Conservation (phyloP, 30 jellyfish, hydroid and myxozoan species). For the Mastigias papua region DNA sequence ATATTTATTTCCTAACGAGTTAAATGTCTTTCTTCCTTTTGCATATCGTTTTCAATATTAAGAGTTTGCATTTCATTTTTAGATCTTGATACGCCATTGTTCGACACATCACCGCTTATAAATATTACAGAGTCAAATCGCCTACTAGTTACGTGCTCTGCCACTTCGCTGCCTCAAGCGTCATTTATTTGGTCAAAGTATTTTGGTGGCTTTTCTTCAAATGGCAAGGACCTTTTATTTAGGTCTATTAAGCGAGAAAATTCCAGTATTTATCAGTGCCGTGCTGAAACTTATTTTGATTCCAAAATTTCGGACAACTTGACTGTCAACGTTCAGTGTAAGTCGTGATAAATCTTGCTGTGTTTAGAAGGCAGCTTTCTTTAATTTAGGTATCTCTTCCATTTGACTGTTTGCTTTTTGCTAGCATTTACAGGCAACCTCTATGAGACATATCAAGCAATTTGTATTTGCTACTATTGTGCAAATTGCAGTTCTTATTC, state of each 20-base stretch:
- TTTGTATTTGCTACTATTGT: no score
- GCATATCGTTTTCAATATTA: no score
- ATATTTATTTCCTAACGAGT: no score
- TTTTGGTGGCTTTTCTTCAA: neutral
- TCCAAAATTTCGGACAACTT: neutral
- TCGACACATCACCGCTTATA: neutral
- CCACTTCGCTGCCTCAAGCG: conserved; percentile 1
- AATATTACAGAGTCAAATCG: neutral
- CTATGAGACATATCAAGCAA: no score
- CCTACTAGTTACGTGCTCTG: neutral
- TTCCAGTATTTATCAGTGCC: neutral
- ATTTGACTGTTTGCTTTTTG: no score
- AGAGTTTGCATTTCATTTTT: no score
- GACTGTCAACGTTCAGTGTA: conserved; percentile 12
- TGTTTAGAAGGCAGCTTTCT: no score
- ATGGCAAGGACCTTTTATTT: neutral
- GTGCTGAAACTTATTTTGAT: neutral
- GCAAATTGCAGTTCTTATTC: no score
- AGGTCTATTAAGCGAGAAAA: neutral
- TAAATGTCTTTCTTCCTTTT: no score
- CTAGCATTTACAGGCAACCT: no score
- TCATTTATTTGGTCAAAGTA: neutral
- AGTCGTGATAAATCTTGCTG: no score
- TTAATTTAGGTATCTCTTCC: no score
- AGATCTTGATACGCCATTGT: neutral